These are phyloP conservation scores for Paraplagusia blochii DNA, from an alignment of 2,113 vertebrate species.

Conservation along the genomic window DNA sequence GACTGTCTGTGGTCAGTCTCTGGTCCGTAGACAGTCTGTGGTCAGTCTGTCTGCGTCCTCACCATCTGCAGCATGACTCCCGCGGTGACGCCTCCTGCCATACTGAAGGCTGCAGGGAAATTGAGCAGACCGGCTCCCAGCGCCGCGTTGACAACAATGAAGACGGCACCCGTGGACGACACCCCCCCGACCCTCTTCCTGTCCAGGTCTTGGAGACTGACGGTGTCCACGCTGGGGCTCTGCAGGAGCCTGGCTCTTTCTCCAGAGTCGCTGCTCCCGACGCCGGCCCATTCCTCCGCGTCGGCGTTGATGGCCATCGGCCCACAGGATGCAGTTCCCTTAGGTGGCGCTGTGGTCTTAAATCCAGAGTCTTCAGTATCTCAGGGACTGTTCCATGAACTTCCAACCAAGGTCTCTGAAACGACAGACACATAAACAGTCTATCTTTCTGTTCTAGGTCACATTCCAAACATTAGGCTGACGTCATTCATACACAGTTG, in stretches of 20 bases:
- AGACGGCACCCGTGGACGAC: constrained; percentile 82
- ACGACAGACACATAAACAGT: no score
- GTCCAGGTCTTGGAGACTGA: constrained; percentile 47
- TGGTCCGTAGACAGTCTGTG: no score
- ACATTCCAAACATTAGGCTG: no score
- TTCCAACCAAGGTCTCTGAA: no score
- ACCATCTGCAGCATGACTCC: constrained; percentile 91
- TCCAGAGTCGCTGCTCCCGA: constrained; percentile 77
- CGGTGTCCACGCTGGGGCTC: constrained; percentile 85
- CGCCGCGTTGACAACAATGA: constrained; percentile 96
- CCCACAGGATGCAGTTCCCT: constrained; percentile 65
- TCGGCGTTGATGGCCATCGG: constrained; percentile 84
- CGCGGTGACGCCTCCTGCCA: constrained; percentile 84
- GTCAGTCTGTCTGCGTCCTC: constrained; percentile 27
- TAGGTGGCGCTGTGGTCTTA: neutral
- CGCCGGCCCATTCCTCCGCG: constrained; percentile 76
- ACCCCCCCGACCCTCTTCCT: constrained; percentile 28
- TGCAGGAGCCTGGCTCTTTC: constrained; percentile 89
- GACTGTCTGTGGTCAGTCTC: no score
- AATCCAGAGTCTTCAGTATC: neutral
- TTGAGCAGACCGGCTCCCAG: constrained; percentile 94
- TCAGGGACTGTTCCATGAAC: neutral
- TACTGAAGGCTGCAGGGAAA: constrained; percentile 93
- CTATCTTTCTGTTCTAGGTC: no score
- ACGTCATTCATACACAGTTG: no score